Percentiles rank a stretch among this genome's conserved stretches.
These are phyloP conservation scores for Ectemnius continuus DNA, from an alignment of 2,888 invertebrate genomes.

Conservation along the genomic window DNA sequence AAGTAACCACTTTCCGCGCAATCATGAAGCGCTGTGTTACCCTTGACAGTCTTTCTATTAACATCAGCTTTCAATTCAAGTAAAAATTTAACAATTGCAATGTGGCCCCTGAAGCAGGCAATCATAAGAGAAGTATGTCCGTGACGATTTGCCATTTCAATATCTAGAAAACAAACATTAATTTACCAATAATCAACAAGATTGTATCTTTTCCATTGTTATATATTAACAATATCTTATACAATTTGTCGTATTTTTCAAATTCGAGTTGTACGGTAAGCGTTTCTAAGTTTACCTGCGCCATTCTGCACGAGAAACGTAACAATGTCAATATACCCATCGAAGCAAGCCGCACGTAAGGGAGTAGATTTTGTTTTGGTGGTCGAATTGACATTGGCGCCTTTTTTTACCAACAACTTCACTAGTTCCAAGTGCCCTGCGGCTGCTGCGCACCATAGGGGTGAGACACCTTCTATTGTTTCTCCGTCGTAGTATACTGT, in stretches of 20 bases:
- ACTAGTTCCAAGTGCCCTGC: slow-evolving; percentile 95
- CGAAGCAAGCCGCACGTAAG: slow-evolving; percentile 96
- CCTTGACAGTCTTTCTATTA: slow-evolving; percentile 94
- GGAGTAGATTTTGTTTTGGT: slow-evolving; percentile 97
- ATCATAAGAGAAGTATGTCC: slow-evolving; percentile 99
- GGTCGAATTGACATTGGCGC: slow-evolving; percentile 95
- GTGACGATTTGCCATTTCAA: slow-evolving; percentile 96
- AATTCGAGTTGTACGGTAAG: too few species aligned
- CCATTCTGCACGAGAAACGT: slow-evolving; percentile 93
- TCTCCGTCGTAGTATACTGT: slow-evolving; percentile 97
- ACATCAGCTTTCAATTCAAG: slow-evolving; percentile 92
- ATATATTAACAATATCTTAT: background rate
- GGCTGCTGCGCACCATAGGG: slow-evolving; percentile 98
- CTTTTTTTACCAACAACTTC: slow-evolving; percentile 88
- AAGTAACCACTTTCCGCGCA: slow-evolving; percentile 97
- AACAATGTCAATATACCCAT: slow-evolving; percentile 96
- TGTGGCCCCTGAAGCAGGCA: slow-evolving; percentile 97
- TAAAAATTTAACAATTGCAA: slow-evolving; percentile 92
- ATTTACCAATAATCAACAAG: background rate
- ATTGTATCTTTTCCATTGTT: background rate
- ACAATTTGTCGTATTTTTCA: too few species aligned
- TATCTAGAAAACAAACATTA: slow-evolving; percentile 81
- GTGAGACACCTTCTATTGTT: slow-evolving; percentile 97
- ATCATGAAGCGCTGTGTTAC: slow-evolving; percentile 98
- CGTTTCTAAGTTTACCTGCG: slow-evolving; percentile 81